A percentile compares a stretch with the other conserved stretches of the same genome.
Conservation (phyloP, 37 sponge, comb jelly and placozoan genomes). For the Beroe ovata region DNA sequence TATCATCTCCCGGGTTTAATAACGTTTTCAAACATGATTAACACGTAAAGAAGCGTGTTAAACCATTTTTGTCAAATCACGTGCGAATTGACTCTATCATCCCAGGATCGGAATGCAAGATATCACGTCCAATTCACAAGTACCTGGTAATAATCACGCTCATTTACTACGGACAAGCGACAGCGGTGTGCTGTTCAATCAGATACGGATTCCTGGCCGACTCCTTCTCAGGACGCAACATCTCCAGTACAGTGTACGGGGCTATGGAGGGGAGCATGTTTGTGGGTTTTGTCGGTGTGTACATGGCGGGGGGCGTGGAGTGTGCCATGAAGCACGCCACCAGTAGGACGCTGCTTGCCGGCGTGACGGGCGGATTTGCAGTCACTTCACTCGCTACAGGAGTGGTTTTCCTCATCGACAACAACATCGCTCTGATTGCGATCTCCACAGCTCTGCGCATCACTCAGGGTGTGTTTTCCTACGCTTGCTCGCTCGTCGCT, state of each 20-base stretch:
- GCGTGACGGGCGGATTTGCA: not conserved
- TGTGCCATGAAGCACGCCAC: not conserved
- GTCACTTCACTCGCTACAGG: not conserved
- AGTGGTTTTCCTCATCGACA: not conserved
- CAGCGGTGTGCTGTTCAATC: conserved; percentile 30
- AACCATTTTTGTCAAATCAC: too few species aligned
- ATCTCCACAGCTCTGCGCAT: not conserved
- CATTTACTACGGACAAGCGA: not conserved
- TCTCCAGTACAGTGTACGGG: conserved; percentile 5
- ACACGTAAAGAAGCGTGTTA: too few species aligned
- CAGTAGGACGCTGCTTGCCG: not conserved
- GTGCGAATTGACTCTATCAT: too few species aligned
- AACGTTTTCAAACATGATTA: too few species aligned
- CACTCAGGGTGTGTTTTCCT: not conserved
- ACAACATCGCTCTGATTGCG: not conserved
- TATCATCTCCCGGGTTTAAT: too few species aligned
- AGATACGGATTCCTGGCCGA: conserved; percentile 55
- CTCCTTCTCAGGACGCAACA: not conserved
- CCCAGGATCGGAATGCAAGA: too few species aligned
- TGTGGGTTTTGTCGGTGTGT: not conserved
- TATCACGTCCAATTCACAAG: too few species aligned
- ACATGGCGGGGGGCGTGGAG: not conserved
- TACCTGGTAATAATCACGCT: too few species aligned
- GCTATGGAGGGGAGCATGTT: not conserved
- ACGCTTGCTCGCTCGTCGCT: not conserved